Evolutionary conservation across 2,888 invertebrate genomes (phyloP).

Genomic region (Drosophila sordidula): DNA sequence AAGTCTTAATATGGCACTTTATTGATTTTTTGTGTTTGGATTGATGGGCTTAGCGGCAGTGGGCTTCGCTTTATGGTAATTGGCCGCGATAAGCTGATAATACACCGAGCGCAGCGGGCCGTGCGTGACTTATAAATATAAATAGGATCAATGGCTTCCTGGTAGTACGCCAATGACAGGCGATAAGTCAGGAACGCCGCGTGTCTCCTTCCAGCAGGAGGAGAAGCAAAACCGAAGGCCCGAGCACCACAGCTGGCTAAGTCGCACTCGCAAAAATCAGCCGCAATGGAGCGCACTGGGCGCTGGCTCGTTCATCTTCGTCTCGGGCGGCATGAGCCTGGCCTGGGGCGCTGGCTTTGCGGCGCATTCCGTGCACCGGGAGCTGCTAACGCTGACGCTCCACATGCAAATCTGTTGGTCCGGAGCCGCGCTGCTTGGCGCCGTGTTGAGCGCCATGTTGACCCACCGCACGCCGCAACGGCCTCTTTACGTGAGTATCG

Average conservation of each 20-base stretch:
- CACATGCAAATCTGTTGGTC: conserved; percentile 78
- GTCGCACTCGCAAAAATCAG: conserved; percentile 57
- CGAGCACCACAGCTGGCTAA: conserved; percentile 46
- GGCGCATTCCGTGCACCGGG: conserved; percentile 55
- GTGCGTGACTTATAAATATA: conserved; percentile 55
- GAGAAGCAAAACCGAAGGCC: conserved; percentile 1
- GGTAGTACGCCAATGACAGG: conserved; percentile 54
- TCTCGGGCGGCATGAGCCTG: conserved; percentile 80
- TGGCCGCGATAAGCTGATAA: conserved; percentile 66
- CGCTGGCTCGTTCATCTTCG: conserved; percentile 68
- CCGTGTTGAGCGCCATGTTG: conserved; percentile 59
- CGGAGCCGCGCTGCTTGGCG: conserved; percentile 75
- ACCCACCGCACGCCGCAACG: conserved; percentile 69
- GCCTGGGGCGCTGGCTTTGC: conserved; percentile 78
- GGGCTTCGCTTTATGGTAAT: conserved; percentile 42
- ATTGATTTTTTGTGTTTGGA: conserved; percentile 63
- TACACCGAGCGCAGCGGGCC: conserved; percentile 12
- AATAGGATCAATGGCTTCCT: conserved; percentile 34
- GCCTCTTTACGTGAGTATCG: conserved; percentile 69
- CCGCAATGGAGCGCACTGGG: conserved; percentile 75
- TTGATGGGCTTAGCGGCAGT: conserved; percentile 47
- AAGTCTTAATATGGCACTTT: conserved; percentile 56
- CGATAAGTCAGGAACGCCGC: conserved; percentile 46
- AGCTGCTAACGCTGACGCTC: conserved; percentile 32
- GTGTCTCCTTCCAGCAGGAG: conserved; percentile 40